Percentiles rank a stretch among this genome's conserved stretches.
These are phyloP conservation scores for Hyles lineata DNA, from an alignment of 2,888 invertebrate genomes.

Conservation along the genomic window DNA sequence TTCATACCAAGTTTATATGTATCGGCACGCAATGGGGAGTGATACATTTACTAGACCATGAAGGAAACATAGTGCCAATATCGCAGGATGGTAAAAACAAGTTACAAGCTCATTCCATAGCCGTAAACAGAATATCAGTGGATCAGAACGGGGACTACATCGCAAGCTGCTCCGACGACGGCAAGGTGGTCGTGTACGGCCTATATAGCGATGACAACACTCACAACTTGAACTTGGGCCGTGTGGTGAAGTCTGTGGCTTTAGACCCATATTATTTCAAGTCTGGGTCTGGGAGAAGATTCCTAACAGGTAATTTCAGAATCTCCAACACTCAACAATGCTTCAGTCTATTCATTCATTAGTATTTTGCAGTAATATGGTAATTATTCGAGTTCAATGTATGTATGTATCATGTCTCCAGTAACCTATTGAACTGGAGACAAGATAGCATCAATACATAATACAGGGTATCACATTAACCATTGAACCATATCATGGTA, in stretches of 20 bases:
- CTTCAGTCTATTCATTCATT: too few species aligned
- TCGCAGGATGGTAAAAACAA: slow-evolving; percentile 86
- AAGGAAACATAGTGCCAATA: slow-evolving; percentile 90
- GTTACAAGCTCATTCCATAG: slow-evolving; percentile 92
- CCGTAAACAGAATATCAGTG: slow-evolving; percentile 97
- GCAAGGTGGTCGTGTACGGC: slow-evolving; percentile 93
- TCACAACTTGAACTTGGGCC: slow-evolving; percentile 90
- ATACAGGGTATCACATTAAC: too few species aligned
- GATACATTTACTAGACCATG: slow-evolving; percentile 95
- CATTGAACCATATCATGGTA: too few species aligned
- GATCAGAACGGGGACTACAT: slow-evolving; percentile 97
- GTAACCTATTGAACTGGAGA: too few species aligned
- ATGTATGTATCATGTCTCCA: too few species aligned
- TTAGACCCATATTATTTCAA: slow-evolving; percentile 93
- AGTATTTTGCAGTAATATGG: neutral
- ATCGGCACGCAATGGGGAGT: slow-evolving; percentile 96
- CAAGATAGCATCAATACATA: too few species aligned
- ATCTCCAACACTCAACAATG: too few species aligned
- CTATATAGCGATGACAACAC: slow-evolving; percentile 94
- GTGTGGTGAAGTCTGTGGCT: slow-evolving; percentile 93
- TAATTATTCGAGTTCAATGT: neutral
- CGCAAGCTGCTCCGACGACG: slow-evolving; percentile 96
- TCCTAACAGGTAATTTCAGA: slow-evolving; percentile 87
- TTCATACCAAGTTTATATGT: slow-evolving; percentile 97
- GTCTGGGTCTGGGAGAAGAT: slow-evolving; percentile 90